A percentile compares a stretch with the other conserved stretches of the same genome.
Evolutionary conservation across 2,888 invertebrate genomes (phyloP).

Genomic region (Melinaea marsaeus): DNA sequence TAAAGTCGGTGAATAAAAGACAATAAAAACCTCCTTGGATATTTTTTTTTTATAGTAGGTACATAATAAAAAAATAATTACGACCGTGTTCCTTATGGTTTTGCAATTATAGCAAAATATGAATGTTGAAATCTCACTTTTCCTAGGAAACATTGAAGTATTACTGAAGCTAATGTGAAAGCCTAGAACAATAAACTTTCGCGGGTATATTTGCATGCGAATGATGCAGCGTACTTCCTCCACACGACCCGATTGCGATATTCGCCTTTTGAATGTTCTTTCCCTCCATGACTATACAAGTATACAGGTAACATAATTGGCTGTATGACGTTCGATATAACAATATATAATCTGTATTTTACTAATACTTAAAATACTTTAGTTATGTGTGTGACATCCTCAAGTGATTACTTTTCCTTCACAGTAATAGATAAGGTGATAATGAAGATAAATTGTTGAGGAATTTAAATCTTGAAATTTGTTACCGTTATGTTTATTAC

Average conservation of each 20-base stretch:
- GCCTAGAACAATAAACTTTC: conserved; percentile 58
- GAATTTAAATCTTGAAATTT: background rate
- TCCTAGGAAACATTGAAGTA: conserved; percentile 48
- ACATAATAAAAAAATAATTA: background rate
- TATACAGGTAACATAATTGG: background rate
- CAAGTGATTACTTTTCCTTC: background rate
- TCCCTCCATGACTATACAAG: background rate
- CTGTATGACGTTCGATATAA: background rate
- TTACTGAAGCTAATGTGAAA: conserved; percentile 51
- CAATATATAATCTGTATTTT: background rate
- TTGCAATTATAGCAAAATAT: background rate
- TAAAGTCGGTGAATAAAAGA: too few relatives aligned
- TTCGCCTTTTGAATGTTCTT: conserved; percentile 24
- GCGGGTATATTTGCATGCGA: conserved; percentile 49
- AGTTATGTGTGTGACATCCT: background rate
- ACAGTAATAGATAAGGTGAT: background rate
- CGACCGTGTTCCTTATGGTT: background rate
- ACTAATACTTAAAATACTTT: conserved; percentile 4
- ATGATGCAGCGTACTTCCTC: conserved; percentile 42
- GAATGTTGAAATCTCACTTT: conserved; percentile 38
- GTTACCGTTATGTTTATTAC: background rate
- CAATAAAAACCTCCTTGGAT: too few relatives aligned
- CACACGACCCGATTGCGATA: conserved; percentile 33
- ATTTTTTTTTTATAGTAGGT: too few relatives aligned
- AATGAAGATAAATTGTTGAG: background rate